Evolutionary conservation across 2,888 invertebrate genomes (phyloP).

Genomic region (Mactromeris polynyma): DNA sequence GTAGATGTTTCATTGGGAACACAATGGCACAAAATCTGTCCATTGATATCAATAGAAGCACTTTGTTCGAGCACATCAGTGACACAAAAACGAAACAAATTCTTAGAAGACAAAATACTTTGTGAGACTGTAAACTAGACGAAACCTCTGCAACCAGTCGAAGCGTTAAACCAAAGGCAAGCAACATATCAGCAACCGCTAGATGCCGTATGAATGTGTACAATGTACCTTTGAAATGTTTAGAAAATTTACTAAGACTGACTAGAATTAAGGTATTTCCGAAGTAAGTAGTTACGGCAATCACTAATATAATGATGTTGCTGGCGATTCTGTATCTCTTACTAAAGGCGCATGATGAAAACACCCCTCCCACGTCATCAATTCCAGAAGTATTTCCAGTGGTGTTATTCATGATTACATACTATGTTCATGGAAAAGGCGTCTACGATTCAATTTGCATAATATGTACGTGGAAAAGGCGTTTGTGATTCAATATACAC

Average conservation of each 20-base stretch:
- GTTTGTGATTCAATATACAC: too few relatives aligned
- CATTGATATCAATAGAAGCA: constrained; percentile 21
- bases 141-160: neutral
- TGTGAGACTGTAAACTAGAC: neutral
- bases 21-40: constrained; percentile 41
- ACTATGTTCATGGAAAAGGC: neutral
- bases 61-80: neutral
- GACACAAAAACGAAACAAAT: neutral
- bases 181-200: constrained; percentile 20
- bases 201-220: constrained; percentile 17
- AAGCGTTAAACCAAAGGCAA: constrained; percentile 23
- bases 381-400: neutral
- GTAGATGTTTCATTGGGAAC: constrained; percentile 29
- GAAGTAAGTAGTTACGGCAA: constrained; percentile 20
- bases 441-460: too few relatives aligned
- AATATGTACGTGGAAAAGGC: too few relatives aligned
- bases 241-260: constrained; percentile 2
- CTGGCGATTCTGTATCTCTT: neutral
- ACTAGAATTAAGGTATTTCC: constrained; percentile 29
- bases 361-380: neutral
- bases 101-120: constrained; percentile 11
- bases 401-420: neutral
- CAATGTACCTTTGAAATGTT: constrained; percentile 21
- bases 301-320: neutral
- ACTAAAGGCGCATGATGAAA: neutral